Percentiles rank a stretch among this genome's conserved stretches.
Conservation (phyloP, 64 coral and sea anemone species). For the Trachythela sp. region DNA sequence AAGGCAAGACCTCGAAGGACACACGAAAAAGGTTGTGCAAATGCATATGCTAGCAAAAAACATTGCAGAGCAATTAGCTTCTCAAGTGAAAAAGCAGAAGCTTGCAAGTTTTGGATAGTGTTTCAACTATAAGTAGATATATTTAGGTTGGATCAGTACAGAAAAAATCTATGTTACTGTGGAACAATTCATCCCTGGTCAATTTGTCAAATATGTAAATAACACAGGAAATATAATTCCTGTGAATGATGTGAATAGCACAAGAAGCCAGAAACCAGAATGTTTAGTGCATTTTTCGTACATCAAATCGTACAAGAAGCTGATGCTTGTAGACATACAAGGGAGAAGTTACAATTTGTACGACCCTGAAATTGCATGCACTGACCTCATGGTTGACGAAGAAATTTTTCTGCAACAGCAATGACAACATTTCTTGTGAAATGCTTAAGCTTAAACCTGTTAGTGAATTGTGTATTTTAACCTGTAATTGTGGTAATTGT, state of each 20-base stretch:
- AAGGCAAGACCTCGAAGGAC: neutral
- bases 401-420: neutral
- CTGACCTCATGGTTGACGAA: neutral
- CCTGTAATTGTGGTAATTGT: neutral
- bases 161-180: neutral
- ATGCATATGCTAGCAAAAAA: neutral
- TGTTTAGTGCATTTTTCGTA: too few species aligned
- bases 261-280: neutral
- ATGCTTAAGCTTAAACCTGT: neutral
- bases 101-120: neutral
- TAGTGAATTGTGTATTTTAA: neutral
- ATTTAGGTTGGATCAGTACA: neutral
- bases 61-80: neutral
- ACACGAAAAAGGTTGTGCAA: neutral
- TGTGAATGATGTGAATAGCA: neutral
- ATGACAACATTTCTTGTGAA: neutral
- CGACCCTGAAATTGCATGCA: neutral
- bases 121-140: neutral
- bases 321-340: constrained; percentile 7
- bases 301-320: neutral
- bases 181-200: neutral
- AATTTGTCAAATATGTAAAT: neutral
- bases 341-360: neutral
- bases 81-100: neutral
- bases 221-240: neutral